Evolutionary conservation across 2,888 invertebrate genomes (phyloP), one percentile per base, ranked within the genome.

Genomic region (Molorchus minor): DNA sequence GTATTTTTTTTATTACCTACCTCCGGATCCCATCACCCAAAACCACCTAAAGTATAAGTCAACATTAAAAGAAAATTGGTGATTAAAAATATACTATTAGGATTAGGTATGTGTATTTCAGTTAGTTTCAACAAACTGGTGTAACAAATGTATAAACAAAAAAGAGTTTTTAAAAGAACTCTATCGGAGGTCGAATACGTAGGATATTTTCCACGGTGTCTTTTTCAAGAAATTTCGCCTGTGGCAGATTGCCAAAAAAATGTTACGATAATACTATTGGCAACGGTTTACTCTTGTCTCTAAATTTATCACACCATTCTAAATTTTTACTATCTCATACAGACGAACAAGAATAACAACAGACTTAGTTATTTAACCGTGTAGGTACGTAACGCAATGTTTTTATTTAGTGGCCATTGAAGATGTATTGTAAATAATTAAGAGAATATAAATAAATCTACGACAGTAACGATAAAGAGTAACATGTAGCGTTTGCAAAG

Each of bases 201-300:
- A 29, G 49, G 51, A 51, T n/a, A 17, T 35, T 46, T 33, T 46
- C 13, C 46, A 35, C 46, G 46, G 17, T 46, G 35, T 51, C 38
- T 51, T 40, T 51, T 51, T 13, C 51, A 21, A 38, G 12, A n/a
- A 30, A 12, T 49, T 21, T 38, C 15, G 12, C 15, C 17, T 15
- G 15, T 51, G 51, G 51, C 21, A 2, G n/a, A 1, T 17, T 20
- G 40, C 51, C 51, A 40, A 3, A 21, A 49, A 49, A 49, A 51
- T 58, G 36, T 61, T 63, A 63, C 65, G 65, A 61, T 66, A 66
- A 62, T 66, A 66, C 61, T 63, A 66, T 57, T 66, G 65, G 66
- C 66, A 64, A 63, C 56, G 43, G 58, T 62, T 65, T 64, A 64
- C 61, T 61, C 56, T 64, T 35, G 17, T 29, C 52, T 63, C 59